Evolutionary conservation across 2,113 vertebrate genomes (phyloP).

Genomic region (Orientallactaga bullata): DNA sequence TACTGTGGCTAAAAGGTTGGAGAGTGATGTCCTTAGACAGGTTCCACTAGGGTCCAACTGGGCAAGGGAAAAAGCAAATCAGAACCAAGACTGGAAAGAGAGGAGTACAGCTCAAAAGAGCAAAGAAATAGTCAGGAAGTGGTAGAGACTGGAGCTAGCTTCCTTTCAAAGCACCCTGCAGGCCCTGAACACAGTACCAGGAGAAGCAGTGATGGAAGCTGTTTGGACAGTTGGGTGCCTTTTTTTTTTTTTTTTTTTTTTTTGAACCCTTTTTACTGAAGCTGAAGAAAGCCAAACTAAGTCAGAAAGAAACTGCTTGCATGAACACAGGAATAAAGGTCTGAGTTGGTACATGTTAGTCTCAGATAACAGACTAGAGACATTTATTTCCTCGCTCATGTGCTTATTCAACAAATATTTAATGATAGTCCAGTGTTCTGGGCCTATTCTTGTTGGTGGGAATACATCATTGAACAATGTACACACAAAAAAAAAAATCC

Average conservation of each 20-base stretch:
- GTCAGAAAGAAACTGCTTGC: not conserved
- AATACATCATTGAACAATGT: not conserved
- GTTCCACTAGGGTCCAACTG: not conserved
- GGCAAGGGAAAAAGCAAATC: not conserved
- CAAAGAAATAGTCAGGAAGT: not conserved
- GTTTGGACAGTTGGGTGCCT: not conserved
- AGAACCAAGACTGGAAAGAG: conserved; percentile 11
- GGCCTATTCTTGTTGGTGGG: not conserved
- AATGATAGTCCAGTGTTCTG: not conserved
- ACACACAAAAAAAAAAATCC: not conserved
- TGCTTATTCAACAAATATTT: not conserved
- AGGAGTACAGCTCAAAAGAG: not conserved
- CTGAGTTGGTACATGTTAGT: not conserved
- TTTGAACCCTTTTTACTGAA: not conserved
- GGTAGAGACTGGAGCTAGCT: not conserved
- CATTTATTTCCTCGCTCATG: not conserved
- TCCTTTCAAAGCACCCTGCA: not conserved
- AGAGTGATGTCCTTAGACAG: not conserved
- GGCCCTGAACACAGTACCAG: not conserved
- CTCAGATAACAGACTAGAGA: not conserved
- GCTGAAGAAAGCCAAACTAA: not conserved
- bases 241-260: not conserved
- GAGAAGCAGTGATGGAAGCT: not conserved
- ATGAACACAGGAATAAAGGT: not conserved
- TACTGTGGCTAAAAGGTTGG: not conserved